Evolutionary conservation across 2,888 invertebrate species (phyloP).

Genomic region (Endomychus coccineus): DNA sequence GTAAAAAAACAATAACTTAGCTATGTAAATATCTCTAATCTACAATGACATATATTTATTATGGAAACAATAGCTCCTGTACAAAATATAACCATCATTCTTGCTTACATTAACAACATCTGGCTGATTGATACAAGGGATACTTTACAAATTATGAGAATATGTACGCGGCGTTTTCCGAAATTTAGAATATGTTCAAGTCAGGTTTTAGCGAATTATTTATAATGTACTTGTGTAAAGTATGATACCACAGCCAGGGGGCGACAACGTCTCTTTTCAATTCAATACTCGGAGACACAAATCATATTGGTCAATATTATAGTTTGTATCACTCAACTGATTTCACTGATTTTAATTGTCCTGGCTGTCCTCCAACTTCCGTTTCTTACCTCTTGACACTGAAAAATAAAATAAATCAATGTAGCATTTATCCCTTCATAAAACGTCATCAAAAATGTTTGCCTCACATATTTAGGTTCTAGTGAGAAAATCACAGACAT

Average conservation of each 20-base stretch:
- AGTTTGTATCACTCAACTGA: constrained; percentile 28
- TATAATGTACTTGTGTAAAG: constrained; percentile 28
- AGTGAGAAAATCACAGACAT: too few species aligned
- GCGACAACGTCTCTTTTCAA: constrained; percentile 30
- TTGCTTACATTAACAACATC: constrained; percentile 31
- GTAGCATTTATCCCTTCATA: too few species aligned
- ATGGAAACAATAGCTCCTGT: constrained; percentile 28
- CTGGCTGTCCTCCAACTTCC: constrained; percentile 62
- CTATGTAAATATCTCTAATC: constrained; percentile 27
- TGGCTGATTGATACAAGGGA: constrained; percentile 26
- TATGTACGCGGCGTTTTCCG: neutral
- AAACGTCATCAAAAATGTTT: too few species aligned
- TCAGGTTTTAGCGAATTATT: too few species aligned
- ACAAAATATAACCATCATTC: constrained; percentile 34
- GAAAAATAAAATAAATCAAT: constrained; percentile 29
- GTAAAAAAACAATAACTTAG: constrained; percentile 31
- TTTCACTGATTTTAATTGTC: constrained; percentile 34
- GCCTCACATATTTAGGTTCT: too few species aligned
- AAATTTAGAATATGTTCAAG: neutral
- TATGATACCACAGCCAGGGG: constrained; percentile 34
- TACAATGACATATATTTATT: constrained; percentile 31
- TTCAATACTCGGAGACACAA: constrained; percentile 31
- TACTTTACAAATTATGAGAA: neutral
- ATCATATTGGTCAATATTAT: constrained; percentile 30
- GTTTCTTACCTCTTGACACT: constrained; percentile 61